A percentile compares a stretch with the other conserved stretches of the same genome.
Evolutionary conservation across 1,140 invertebrate genomes (phyloP).

Genomic region (Drosophila lacteicornis): DNA sequence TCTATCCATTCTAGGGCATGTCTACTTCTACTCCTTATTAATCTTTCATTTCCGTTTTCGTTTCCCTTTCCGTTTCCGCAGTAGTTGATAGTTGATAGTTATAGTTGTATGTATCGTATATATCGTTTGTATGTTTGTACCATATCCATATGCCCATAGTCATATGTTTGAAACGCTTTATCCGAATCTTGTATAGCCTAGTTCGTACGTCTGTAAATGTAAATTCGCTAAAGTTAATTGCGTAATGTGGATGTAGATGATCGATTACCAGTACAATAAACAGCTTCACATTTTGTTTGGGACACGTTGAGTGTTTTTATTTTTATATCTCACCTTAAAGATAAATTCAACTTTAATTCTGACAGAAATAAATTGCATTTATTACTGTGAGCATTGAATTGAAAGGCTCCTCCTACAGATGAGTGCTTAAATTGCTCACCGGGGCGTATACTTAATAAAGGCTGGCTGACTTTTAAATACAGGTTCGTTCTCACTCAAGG

Average conservation of each 20-base stretch:
- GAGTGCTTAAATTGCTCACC: slow-evolving; percentile 33
- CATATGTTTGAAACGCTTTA: slow-evolving; percentile 63
- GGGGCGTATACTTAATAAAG: slow-evolving; percentile 44
- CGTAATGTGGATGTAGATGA: slow-evolving; percentile 26
- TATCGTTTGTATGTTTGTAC: slow-evolving; percentile 60
- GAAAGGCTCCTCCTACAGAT: slow-evolving; percentile 13
- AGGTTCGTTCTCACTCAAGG: not conserved
- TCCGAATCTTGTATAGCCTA: slow-evolving; percentile 56
- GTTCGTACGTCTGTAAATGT: slow-evolving; percentile 48
- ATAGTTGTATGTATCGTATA: slow-evolving; percentile 44
- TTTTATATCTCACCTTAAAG: not conserved
- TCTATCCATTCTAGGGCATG: slow-evolving; percentile 46
- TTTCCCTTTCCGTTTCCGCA: slow-evolving; percentile 42
- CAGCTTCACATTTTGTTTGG: slow-evolving; percentile 72
- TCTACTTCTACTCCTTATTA: slow-evolving; percentile 23
- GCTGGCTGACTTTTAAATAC: slow-evolving; percentile 5
- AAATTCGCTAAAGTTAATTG: slow-evolving; percentile 34
- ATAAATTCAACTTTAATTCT: not conserved
- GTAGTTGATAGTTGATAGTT: slow-evolving; percentile 56
- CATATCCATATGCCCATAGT: slow-evolving; percentile 57
- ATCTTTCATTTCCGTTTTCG: slow-evolving; percentile 37
- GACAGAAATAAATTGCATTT: not conserved
- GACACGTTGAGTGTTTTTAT: slow-evolving; percentile 29
- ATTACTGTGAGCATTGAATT: slow-evolving; percentile 4
- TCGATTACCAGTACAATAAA: slow-evolving; percentile 63